Base-by-base conservation (phyloP, 35 echinoderm and acorn worm genomes). In the Anneissia japonica region DNA sequence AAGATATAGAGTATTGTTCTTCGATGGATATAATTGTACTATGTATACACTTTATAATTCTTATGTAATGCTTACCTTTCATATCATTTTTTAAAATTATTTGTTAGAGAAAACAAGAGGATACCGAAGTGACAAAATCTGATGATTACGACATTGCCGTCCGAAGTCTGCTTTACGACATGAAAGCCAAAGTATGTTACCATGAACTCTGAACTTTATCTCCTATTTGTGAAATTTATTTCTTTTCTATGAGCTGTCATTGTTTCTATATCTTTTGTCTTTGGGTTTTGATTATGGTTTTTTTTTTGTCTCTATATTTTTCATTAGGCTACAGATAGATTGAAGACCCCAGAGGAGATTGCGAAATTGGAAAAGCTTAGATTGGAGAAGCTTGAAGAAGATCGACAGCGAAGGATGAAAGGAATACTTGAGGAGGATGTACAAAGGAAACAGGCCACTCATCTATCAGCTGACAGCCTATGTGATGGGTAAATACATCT, bases 271-370 rank as follows among this genome's bases (percentile, higher is more conserved):
- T 12, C 31, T 30, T 34, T 33, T 10, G 38, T 79, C 34, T 0
- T 79, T 26, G 17, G n/a, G 17, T n/a, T 16, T 77, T 77, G 9
- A 19, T 77, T 77, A 11, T 77, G 75, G 12, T 9, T 77, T 28
- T 28, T 31, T 77, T 28, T 77, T 28, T 23, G 37, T 30, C 7
- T 32, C 3, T n/a, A 9, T 17, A 35, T 74, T 75, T 46, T 35
- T 36, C 76, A 10, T 17, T 55, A 99, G 96, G 89, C 96, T 37
- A 93, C 96, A 84, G 96, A 99, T 73, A 91, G 96, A 32, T 64
- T 99, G 79, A 99, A 99, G 80, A 94, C 96, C 31, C 96, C 96
- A 16, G 92, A 99, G 72, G 96, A 94, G 35, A 46, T 94, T n/a
- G 96, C 96, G 74, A 91, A 87, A 80, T 88, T 87, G 32, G 96